Evolutionary conservation across 2,797 vertebrate species (phyloP).

Genomic region (Hoplostethus mediterraneus): DNA sequence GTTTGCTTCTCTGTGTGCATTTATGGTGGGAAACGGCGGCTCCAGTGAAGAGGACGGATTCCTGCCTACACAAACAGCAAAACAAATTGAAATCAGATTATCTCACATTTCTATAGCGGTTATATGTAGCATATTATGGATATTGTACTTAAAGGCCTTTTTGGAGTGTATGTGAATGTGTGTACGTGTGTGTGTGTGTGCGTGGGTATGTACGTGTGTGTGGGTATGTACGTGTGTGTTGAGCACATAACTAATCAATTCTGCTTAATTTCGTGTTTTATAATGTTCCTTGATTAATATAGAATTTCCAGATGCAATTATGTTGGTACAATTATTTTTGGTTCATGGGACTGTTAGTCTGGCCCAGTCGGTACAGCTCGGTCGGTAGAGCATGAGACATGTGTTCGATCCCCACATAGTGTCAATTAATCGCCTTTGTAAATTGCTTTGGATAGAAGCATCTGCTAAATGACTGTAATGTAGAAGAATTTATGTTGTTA

Average conservation of each 20-base stretch:
- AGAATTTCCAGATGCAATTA: slow-evolving; percentile 6
- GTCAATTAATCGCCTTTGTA: no score
- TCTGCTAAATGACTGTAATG: no score
- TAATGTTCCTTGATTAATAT: slow-evolving; percentile 9
- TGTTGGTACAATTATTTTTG: slow-evolving; percentile 14
- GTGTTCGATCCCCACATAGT: no score
- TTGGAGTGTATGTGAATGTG: slow-evolving; percentile 25
- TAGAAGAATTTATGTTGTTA: slow-evolving; percentile 23
- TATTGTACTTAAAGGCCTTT: slow-evolving; percentile 5
- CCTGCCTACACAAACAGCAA: slow-evolving; percentile 46
- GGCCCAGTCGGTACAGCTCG: no score
- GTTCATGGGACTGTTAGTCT: slow-evolving; percentile 13
- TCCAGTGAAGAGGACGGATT: slow-evolving; percentile 26
- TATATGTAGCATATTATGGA: background rate
- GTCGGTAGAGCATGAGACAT: no score
- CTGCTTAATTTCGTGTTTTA: background rate
- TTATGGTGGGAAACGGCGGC: slow-evolving; percentile 30
- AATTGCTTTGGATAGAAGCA: no score
- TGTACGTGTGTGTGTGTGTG: background rate
- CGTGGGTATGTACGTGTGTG: slow-evolving; percentile 2
- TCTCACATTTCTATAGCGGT: slow-evolving; percentile 34
- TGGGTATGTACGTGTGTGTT: slow-evolving; percentile 20
- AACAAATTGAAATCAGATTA: slow-evolving; percentile 44
- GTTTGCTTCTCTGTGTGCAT: slow-evolving; percentile 43
- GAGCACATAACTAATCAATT: slow-evolving; percentile 1